Evolutionary conservation across 2,113 vertebrate genomes (phyloP).

Genomic region (Ivindomyrus marchei): DNA sequence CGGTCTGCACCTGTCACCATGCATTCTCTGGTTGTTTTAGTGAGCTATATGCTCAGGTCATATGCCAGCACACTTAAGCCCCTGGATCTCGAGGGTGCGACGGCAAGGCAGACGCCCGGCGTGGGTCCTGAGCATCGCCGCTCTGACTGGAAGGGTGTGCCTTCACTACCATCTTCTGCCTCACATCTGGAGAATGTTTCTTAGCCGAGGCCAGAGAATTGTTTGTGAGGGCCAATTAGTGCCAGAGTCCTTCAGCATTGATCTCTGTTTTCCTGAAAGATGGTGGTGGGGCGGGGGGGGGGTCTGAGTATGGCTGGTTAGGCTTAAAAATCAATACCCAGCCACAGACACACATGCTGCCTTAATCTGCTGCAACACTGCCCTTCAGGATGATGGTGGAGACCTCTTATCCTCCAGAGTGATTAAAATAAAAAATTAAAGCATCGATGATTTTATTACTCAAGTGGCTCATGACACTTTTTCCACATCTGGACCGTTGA

Average conservation of each 20-base stretch:
- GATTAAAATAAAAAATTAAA: background rate
- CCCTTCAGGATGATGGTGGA: background rate
- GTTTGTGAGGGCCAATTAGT: constrained; percentile 4
- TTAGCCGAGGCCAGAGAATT: background rate
- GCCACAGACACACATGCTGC: background rate
- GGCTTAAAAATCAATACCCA: background rate
- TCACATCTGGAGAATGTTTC: constrained; percentile 39
- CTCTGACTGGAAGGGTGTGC: background rate
- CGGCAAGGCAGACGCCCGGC: background rate
- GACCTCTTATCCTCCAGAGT: background rate
- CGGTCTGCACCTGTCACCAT: background rate
- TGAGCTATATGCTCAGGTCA: background rate
- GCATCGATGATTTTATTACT: background rate
- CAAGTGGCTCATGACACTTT: background rate
- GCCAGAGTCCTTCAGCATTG: constrained; percentile 10
- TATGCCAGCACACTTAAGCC: background rate
- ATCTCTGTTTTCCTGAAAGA: constrained; percentile 36
- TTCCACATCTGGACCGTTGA: background rate
- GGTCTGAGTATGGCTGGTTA: background rate
- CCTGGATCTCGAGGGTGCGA: background rate
- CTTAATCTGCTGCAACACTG: background rate
- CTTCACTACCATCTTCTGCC: constrained; percentile 30
- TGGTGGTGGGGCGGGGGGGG: constrained; percentile 30
- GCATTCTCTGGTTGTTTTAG: background rate
- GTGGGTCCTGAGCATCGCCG: background rate